A percentile compares a stretch with the other conserved stretches of the same genome.
These are phyloP conservation scores for Flexamia atlantica DNA, from an alignment of 2,888 invertebrate genomes.

Conservation along the genomic window DNA sequence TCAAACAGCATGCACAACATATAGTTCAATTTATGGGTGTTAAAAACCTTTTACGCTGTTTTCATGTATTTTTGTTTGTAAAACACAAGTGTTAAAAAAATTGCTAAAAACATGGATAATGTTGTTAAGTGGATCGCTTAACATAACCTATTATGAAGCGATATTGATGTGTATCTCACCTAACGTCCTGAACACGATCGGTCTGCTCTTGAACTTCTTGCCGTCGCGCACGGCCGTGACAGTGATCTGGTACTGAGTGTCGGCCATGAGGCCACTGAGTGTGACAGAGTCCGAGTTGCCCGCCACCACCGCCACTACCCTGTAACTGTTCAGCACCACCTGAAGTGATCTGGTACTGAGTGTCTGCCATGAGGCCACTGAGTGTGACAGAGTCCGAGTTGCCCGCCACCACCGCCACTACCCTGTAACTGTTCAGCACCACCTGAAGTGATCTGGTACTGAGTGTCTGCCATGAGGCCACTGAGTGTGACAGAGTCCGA, in stretches of 20 bases:
- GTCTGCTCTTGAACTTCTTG: slow-evolving; percentile 89
- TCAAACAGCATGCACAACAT: too few species aligned
- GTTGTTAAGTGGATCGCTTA: too few species aligned
- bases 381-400: slow-evolving; percentile 92
- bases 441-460: slow-evolving; percentile 83
- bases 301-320: slow-evolving; percentile 94
- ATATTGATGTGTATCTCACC: slow-evolving; percentile 69
- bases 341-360: slow-evolving; percentile 86
- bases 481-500: slow-evolving; percentile 91
- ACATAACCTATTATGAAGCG: too few species aligned
- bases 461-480: slow-evolving; percentile 90
- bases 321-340: slow-evolving; percentile 83
- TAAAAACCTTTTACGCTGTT: too few species aligned
- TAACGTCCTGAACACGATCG: slow-evolving; percentile 91
- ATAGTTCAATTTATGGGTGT: too few species aligned
- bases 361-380: slow-evolving; percentile 89
- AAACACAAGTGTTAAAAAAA: too few species aligned
- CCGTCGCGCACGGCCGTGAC: slow-evolving; percentile 90
- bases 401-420: slow-evolving; percentile 93
- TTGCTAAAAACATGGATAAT: too few species aligned
- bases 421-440: slow-evolving; percentile 88
- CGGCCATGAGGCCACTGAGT: slow-evolving; percentile 87
- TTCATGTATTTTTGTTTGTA: too few species aligned
- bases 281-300: slow-evolving; percentile 93
- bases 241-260: slow-evolving; percentile 92